These are phyloP conservation scores for Zootoca vivipara DNA, from an alignment of 2,113 vertebrate genomes.

Conservation along the genomic window DNA sequence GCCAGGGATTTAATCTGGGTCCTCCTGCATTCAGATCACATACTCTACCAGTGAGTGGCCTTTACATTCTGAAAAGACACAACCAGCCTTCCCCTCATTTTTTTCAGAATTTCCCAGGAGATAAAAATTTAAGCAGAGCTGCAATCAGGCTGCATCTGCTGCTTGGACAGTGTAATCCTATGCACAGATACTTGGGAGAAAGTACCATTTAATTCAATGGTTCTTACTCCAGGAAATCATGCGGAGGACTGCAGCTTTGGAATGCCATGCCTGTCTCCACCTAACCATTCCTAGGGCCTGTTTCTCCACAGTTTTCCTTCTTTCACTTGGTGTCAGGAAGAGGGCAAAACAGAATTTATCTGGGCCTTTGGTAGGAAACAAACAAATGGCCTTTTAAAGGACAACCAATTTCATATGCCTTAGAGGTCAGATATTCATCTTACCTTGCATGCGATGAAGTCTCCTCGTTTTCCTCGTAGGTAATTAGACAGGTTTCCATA, in stretches of 20 bases:
- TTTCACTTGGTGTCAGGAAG: not conserved
- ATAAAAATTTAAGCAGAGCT: too few species aligned
- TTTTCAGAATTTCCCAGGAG: too few species aligned
- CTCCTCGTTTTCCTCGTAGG: slow-evolving; percentile 85
- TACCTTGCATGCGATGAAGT: slow-evolving; percentile 93
- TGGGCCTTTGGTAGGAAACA: slow-evolving; percentile 1
- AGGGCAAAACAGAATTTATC: not conserved
- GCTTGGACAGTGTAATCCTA: too few species aligned
- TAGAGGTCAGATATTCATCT: not conserved
- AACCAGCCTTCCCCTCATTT: too few species aligned
- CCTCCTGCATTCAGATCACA: too few species aligned
- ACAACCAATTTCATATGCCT: not conserved
- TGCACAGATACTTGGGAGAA: too few species aligned
- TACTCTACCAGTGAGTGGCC: too few species aligned
- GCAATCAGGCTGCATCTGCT: too few species aligned
- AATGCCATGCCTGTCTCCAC: not conserved
- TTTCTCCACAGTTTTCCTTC: not conserved
- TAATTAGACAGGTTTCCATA: slow-evolving; percentile 94
- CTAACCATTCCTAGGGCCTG: not conserved
- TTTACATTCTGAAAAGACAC: too few species aligned
- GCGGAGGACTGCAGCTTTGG: not conserved
- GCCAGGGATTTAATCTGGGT: too few species aligned
- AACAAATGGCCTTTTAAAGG: not conserved
- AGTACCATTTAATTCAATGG: too few species aligned
- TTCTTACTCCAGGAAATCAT: not conserved